phyloP scores from a whole-genome alignment of 2,113 vertebrate genomes.

The Alligator mississippiensis region DNA sequence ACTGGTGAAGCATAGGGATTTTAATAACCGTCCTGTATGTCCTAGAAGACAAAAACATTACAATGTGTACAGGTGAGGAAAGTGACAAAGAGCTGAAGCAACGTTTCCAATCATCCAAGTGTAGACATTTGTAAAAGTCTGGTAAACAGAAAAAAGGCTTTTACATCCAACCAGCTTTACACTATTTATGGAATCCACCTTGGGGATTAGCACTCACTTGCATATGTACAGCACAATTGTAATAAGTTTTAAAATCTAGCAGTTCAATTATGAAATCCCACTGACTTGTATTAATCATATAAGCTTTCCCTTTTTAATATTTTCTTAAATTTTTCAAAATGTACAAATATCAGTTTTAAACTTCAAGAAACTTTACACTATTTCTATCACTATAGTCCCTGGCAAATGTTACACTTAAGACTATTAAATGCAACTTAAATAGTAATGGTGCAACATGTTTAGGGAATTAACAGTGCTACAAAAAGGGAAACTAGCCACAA shows the following conservation, averaged over 20 bases:
- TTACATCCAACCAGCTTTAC: not conserved
- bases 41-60: constrained; percentile 80
- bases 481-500: too few relatives aligned
- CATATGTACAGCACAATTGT: not conserved
- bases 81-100: not conserved
- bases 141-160: not conserved
- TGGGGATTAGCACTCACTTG: not conserved
- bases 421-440: too few relatives aligned
- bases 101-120: not conserved
- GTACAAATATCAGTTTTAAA: not conserved
- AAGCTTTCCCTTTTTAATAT: not conserved
- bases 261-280: not conserved
- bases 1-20: constrained; percentile 95
- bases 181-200: not conserved
- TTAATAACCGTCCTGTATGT: constrained; percentile 93
- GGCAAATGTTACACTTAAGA: not conserved
- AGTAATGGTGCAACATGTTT: too few relatives aligned
- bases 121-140: not conserved
- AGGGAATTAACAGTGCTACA: too few relatives aligned
- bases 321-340: not conserved
- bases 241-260: not conserved
- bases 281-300: accelerated
- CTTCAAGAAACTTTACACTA: not conserved
- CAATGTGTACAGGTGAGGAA: not conserved
- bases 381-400: not conserved